Percentiles rank a stretch among this genome's conserved stretches.
phyloP scores from a whole-genome alignment of 2,797 vertebrate genomes.

The Carcharodon carcharias region DNA sequence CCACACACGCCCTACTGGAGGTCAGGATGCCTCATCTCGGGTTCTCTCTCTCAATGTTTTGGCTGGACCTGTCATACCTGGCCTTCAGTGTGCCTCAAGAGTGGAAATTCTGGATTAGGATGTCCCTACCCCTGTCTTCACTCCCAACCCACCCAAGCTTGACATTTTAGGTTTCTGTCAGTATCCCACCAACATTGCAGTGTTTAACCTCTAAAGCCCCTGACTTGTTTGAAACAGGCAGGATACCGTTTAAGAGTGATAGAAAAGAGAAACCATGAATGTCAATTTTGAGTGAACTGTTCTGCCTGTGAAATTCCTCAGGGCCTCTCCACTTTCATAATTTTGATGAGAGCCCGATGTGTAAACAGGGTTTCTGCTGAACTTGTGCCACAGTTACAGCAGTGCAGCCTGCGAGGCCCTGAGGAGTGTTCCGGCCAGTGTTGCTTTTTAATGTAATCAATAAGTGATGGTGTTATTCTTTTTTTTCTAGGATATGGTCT shows the following conservation, averaged over 20 bases:
- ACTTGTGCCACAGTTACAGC: neutral
- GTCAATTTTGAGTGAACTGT: neutral
- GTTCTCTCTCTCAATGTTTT: neutral
- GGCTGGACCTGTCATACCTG: no score
- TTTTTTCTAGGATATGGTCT: constrained; percentile 66
- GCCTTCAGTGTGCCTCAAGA: neutral
- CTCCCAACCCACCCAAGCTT: neutral
- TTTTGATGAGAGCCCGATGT: neutral
- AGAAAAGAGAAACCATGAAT: neutral
- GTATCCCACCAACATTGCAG: neutral
- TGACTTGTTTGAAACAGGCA: neutral
- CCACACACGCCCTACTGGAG: neutral
- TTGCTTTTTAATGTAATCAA: neutral
- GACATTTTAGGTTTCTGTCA: neutral
- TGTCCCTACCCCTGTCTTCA: neutral
- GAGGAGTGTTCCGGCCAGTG: neutral
- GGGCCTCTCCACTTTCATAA: neutral
- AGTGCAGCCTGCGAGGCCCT: neutral
- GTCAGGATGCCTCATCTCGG: neutral
- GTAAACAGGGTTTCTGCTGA: neutral
- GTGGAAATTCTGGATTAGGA: neutral
- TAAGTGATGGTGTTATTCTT: neutral
- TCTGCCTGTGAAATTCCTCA: neutral
- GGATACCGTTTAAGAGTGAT: neutral
- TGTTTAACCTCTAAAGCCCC: neutral